Evolutionary conservation across 2,888 invertebrate genomes (phyloP), one percentile per base, ranked within the genome.

Genomic region (Ophion costatus): DNA sequence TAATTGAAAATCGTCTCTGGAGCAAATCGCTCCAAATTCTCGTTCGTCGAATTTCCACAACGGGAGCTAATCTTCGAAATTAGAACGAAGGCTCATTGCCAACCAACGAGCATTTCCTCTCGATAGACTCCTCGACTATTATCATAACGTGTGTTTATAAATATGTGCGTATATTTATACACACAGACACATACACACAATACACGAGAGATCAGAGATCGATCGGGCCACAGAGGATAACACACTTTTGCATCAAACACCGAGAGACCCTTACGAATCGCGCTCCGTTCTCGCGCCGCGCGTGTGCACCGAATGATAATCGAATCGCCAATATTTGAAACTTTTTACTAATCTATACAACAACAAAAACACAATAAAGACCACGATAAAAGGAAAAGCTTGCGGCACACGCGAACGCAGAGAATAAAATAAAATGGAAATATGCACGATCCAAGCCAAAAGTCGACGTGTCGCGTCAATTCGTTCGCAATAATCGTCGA

Each of bases 181-280:
- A 63, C 42, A 33, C 24, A 22, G 24, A 51, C 51, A 17, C 17
- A 17, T 17, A 17, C 45, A 69, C n/a, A 67, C 57, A 56, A 24
- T 63, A 81, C 59, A 78, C 69, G 74, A 66, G 33, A 64, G 74
- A 70, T 79, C 57, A 20, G 75, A 79, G 64, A 70, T 78, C 64
- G 24, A 70, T 51, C 66, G 70, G 45, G 76, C 14, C 17, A 57
- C 63, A 71, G 24, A 17, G 59, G 71, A 42, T 14, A 57, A 79
- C 24, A 86, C 88, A 91, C 92, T 92, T 90, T 91, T 92, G 92
- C 93, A 92, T 92, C 91, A 91, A 91, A 86, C 90, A 22, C 90
- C 87, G 87, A 80, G 86, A 75, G 78, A 89, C 85, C 86, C 88
- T 82, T 90, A 88, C 88, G 88, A 90, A 89, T 89, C 86, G 88